Percentiles rank a stretch among this genome's conserved stretches.
Conservation (phyloP, 2,113 vertebrate species). For the Sitta europaea region DNA sequence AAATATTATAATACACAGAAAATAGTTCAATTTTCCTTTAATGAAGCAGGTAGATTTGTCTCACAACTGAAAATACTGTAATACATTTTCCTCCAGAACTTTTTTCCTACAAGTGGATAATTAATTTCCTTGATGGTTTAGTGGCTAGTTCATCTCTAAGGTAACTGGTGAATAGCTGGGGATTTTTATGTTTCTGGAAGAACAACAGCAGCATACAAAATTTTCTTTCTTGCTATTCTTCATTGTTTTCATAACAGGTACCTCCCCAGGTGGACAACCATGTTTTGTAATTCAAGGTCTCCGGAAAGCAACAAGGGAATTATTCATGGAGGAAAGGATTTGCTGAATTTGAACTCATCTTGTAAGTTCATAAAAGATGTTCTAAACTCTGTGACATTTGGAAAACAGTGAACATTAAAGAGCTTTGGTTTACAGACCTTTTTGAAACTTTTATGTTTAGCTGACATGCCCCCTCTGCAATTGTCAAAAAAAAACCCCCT, state of each 20-base stretch:
- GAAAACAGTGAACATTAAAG: not conserved
- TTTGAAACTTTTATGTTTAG: not conserved
- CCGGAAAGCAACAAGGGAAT: not conserved
- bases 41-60: not conserved
- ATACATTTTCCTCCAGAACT: not conserved
- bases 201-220: not conserved
- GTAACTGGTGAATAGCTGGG: not conserved
- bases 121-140: not conserved
- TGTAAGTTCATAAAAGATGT: not conserved
- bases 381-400: not conserved
- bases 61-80: not conserved
- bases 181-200: not conserved
- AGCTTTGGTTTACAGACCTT: not conserved
- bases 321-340: not conserved
- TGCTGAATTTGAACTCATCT: not conserved
- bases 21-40: not conserved
- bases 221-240: not conserved
- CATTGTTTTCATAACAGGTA: not conserved
- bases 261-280: not conserved
- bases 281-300: not conserved
- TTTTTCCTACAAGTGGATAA: not conserved
- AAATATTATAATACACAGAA: not conserved
- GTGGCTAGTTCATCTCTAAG: not conserved
- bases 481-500: not conserved
- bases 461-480: accelerated